Evolutionary conservation across 2,113 vertebrate genomes (phyloP).

Genomic region (Amblyornis subalaris): DNA sequence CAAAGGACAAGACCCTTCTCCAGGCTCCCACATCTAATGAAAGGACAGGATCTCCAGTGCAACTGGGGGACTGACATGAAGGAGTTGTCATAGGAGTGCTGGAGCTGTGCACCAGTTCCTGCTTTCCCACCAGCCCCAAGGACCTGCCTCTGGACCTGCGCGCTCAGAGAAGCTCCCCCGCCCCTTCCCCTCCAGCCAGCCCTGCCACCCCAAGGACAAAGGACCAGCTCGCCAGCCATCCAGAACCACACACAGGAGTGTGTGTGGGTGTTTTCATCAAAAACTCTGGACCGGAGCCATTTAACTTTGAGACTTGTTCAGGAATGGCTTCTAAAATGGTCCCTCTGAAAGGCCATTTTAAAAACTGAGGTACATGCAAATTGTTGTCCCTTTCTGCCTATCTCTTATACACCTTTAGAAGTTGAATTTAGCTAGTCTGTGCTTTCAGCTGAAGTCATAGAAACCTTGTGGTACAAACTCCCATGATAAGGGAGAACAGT

Average conservation of each 20-base stretch:
- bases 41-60: background rate
- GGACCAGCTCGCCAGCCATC: background rate
- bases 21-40: background rate
- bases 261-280: background rate
- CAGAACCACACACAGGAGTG: background rate
- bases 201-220: no score
- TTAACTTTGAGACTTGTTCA: background rate
- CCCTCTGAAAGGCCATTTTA: background rate
- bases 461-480: background rate
- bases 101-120: background rate
- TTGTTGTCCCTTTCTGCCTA: background rate
- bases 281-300: background rate
- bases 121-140: background rate
- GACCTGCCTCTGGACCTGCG: background rate
- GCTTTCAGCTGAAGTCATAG: background rate
- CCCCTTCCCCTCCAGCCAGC: background rate
- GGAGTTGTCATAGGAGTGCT: background rate
- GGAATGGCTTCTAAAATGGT: background rate
- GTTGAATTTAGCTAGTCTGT: background rate
- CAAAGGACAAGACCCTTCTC: background rate
- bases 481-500: background rate
- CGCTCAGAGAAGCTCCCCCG: accelerated
- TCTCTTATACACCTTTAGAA: background rate
- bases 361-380: background rate
- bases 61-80: background rate